These are phyloP conservation scores for Anguilla rostrata DNA, from an alignment of 2,113 vertebrate genomes.

Conservation along the genomic window DNA sequence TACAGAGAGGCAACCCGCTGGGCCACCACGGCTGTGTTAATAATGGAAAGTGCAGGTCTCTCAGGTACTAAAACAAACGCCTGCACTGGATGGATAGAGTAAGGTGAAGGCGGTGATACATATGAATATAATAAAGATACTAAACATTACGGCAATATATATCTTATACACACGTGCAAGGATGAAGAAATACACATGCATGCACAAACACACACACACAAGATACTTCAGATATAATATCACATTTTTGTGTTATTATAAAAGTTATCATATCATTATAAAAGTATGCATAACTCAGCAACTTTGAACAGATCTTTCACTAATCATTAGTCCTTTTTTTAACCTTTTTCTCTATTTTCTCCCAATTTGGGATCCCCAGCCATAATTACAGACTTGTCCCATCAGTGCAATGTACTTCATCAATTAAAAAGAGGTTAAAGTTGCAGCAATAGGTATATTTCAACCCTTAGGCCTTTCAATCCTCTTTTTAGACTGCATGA, in stretches of 20 bases:
- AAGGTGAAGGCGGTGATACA: neutral
- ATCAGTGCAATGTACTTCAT: too few species aligned
- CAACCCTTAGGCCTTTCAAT: too few species aligned
- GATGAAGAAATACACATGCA: neutral
- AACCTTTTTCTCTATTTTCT: too few species aligned
- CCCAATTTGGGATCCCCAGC: too few species aligned
- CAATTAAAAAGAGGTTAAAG: too few species aligned
- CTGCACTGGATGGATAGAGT: neutral
- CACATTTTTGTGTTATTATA: neutral
- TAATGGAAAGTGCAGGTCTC: neutral
- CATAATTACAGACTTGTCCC: too few species aligned
- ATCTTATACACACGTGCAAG: neutral
- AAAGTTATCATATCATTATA: too few species aligned
- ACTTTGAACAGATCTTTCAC: too few species aligned
- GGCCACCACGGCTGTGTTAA: neutral
- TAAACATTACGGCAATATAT: neutral
- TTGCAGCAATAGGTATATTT: too few species aligned
- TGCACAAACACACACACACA: neutral
- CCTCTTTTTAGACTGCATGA: too few species aligned
- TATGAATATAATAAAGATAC: neutral
- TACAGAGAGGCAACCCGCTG: neutral
- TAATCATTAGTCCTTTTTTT: too few species aligned
- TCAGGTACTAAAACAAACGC: neutral
- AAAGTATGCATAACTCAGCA: too few species aligned
- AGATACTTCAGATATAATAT: neutral